Evolutionary conservation across 2,888 invertebrate species (phyloP).

Genomic region (Oxystoma pomonae): DNA sequence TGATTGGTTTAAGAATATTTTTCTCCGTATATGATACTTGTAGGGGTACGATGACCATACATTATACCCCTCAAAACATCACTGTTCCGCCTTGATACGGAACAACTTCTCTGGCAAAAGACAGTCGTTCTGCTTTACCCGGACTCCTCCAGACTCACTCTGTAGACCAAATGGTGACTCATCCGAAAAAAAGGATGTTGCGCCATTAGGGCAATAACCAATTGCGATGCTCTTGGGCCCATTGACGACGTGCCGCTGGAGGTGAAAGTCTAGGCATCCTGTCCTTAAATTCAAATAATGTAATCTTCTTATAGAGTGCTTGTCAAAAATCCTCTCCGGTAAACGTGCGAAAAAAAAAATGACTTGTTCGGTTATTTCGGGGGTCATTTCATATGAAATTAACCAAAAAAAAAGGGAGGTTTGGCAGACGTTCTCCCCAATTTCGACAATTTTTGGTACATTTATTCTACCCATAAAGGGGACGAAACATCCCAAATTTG

Average conservation of each 20-base stretch:
- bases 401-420: too few relatives aligned
- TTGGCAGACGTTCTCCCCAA: too few relatives aligned
- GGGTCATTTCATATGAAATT: too few relatives aligned
- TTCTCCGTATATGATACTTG: conserved; percentile 8
- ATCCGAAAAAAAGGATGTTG: neutral
- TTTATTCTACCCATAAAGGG: too few relatives aligned
- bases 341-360: neutral
- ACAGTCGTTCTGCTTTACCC: neutral
- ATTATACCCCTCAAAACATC: neutral
- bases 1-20: conserved; percentile 13
- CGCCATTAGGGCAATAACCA: neutral
- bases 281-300: too few relatives aligned
- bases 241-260: neutral
- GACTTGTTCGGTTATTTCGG: neutral
- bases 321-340: neutral
- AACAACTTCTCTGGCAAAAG: neutral
- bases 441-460: too few relatives aligned
- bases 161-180: neutral
- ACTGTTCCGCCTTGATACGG: neutral
- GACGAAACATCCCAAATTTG: too few relatives aligned
- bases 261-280: neutral
- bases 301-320: neutral
- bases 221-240: neutral
- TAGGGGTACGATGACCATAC: neutral
- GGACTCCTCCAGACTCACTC: neutral